Evolutionary conservation across 2,888 invertebrate genomes (phyloP).

Genomic region (Ochropleura plecta): DNA sequence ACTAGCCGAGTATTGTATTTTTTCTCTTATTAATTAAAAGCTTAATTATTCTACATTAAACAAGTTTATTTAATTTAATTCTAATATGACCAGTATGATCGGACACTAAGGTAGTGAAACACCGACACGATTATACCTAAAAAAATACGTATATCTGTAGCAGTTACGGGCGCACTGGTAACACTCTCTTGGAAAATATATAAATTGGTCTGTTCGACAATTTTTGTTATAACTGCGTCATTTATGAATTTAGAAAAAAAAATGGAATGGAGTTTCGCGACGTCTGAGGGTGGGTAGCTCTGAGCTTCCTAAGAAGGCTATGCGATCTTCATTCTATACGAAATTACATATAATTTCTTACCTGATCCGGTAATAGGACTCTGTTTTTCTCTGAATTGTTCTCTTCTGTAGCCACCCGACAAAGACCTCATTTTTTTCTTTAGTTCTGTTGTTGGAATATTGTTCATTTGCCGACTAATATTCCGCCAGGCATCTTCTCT

Average conservation of each 20-base stretch:
- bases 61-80: too few species aligned
- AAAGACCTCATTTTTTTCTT: too few species aligned
- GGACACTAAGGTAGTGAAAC: conserved; percentile 58
- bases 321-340: conserved; percentile 34
- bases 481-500: too few species aligned
- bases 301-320: conserved; percentile 36
- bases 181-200: not conserved
- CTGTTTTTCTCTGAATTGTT: too few species aligned
- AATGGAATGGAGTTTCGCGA: conserved; percentile 6
- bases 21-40: too few species aligned
- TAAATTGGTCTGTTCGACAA: not conserved
- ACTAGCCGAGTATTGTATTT: too few species aligned
- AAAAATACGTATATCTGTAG: conserved; percentile 9
- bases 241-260: conserved; percentile 14
- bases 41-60: too few species aligned
- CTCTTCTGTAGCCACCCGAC: too few species aligned
- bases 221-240: conserved; percentile 12
- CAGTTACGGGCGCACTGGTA: conserved; percentile 2
- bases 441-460: too few species aligned
- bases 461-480: too few species aligned
- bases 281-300: conserved; percentile 2
- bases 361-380: too few species aligned
- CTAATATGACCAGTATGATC: conserved; percentile 62
- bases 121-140: conserved; percentile 51
- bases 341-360: too few species aligned